A percentile compares a stretch with the other conserved stretches of the same genome.
Conservation (phyloP, 2,888 invertebrate genomes). For the Halictus ligatus region DNA sequence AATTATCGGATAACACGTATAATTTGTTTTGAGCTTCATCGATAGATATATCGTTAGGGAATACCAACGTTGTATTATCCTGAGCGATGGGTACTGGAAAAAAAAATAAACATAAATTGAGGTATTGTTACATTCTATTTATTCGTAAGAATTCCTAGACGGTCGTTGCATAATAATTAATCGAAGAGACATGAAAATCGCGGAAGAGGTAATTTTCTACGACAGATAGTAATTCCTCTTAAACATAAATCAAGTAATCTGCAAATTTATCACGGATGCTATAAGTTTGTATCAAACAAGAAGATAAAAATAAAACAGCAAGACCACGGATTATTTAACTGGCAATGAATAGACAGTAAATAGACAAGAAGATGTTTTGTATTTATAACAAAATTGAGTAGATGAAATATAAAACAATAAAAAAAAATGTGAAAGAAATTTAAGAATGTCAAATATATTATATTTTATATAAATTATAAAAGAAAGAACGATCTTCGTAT, state of each 20-base stretch:
- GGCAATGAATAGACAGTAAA: too few relatives aligned
- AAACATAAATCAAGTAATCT: neutral
- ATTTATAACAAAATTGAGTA: too few relatives aligned
- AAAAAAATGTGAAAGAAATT: too few relatives aligned
- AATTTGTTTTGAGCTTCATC: constrained; percentile 72
- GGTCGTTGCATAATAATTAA: constrained; percentile 9
- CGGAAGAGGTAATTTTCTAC: neutral
- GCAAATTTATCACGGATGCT: neutral
- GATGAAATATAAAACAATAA: too few relatives aligned
- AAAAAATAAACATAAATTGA: constrained; percentile 41
- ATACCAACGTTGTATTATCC: constrained; percentile 89
- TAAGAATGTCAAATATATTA: too few relatives aligned
- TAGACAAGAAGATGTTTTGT: too few relatives aligned
- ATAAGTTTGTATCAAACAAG: neutral
- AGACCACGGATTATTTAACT: too few relatives aligned
- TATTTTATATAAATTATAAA: too few relatives aligned
- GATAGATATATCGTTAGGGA: constrained; percentile 90
- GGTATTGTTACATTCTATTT: neutral
- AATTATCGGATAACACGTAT: constrained; percentile 79
- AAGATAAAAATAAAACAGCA: too few relatives aligned
- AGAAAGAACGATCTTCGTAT: too few relatives aligned
- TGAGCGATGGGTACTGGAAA: constrained; percentile 88
- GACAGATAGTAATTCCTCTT: neutral
- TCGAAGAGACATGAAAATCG: neutral
- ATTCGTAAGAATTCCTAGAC: constrained; percentile 31